Evolutionary conservation across 1,140 invertebrate genomes (phyloP).

Genomic region (Drosophila cardini): DNA sequence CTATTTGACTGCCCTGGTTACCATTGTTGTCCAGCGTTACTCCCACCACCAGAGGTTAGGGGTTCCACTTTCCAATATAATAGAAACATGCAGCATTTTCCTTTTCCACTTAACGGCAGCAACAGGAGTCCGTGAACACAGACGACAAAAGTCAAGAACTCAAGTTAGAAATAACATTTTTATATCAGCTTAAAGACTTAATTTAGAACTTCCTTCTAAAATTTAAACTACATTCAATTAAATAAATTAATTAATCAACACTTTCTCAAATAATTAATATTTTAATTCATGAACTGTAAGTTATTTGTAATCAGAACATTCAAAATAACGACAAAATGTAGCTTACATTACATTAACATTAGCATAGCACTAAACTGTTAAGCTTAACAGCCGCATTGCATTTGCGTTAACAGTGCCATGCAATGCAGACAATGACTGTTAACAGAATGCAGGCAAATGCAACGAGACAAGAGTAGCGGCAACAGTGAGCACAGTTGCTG

Average conservation of each 20-base stretch:
- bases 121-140: slow-evolving; percentile 19
- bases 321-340: slow-evolving; percentile 31
- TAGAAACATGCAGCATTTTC: slow-evolving; percentile 21
- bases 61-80: slow-evolving; percentile 4
- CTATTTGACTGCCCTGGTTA: slow-evolving; percentile 60
- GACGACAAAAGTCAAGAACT: background rate
- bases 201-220: background rate
- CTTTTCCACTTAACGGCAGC: background rate
- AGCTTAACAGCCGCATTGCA: background rate
- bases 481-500: slow-evolving; percentile 11
- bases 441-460: slow-evolving; percentile 36
- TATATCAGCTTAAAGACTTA: background rate
- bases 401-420: background rate
- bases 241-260: too few species aligned
- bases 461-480: slow-evolving; percentile 17
- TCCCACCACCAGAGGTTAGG: background rate
- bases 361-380: slow-evolving; percentile 2
- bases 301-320: background rate
- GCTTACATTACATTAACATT: slow-evolving; percentile 7
- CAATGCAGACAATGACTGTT: slow-evolving; percentile 11
- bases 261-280: too few species aligned
- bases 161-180: background rate
- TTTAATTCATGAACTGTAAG: background rate
- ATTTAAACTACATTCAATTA: background rate
- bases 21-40: slow-evolving; percentile 48